These are phyloP conservation scores for Mythimna impura DNA, from an alignment of 2,888 invertebrate species.

Conservation along the genomic window DNA sequence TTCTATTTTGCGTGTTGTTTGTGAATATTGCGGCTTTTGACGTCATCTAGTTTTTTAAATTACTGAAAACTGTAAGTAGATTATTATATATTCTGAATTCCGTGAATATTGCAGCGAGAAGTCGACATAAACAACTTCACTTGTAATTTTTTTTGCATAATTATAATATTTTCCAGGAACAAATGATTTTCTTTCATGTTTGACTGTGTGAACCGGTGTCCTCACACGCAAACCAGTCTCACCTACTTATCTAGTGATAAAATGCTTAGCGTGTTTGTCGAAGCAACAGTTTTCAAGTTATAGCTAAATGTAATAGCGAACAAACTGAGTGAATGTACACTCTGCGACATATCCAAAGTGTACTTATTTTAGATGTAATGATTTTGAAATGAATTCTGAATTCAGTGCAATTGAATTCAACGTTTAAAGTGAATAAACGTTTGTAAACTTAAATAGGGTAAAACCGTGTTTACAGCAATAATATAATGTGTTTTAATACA, in stretches of 20 bases:
- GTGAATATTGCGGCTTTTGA: constrained; percentile 27
- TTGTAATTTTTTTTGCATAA: not conserved
- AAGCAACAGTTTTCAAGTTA: constrained; percentile 50
- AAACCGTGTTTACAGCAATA: not conserved
- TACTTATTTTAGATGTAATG: not conserved
- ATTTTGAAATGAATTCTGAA: not conserved
- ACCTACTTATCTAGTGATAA: not conserved
- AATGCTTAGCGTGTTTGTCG: constrained; percentile 13
- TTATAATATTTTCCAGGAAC: not conserved
- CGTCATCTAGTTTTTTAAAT: not conserved
- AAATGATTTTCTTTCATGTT: not conserved
- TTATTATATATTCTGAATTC: not conserved
- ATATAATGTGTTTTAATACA: not conserved
- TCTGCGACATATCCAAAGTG: not conserved
- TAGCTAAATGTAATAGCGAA: constrained; percentile 36
- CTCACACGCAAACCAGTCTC: not conserved
- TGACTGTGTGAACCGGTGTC: no score
- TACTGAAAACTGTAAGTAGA: not conserved
- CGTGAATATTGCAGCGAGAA: not conserved
- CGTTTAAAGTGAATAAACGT: not conserved
- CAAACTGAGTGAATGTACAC: not conserved
- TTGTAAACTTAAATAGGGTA: not conserved
- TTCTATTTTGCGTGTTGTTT: constrained; percentile 28
- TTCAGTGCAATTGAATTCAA: constrained; percentile 1
- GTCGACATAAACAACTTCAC: accelerated